Conservation (phyloP, 92 coral and sea anemone species). For the Actinostola sp. region DNA sequence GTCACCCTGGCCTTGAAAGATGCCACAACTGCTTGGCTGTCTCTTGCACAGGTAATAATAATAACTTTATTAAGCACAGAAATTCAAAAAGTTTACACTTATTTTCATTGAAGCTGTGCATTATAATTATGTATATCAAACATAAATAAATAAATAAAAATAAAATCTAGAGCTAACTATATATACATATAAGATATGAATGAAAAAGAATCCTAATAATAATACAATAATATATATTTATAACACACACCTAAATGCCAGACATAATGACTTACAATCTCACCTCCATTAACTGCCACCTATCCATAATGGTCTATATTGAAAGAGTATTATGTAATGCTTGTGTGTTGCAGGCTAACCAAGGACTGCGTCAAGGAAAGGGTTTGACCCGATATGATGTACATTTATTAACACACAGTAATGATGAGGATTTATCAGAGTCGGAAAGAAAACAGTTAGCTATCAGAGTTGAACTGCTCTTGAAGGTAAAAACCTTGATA, state of each 20-base stretch:
- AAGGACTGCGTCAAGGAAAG: conserved; percentile 79
- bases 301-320: too few relatives aligned
- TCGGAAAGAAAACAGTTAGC: conserved; percentile 71
- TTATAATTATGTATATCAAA: too few relatives aligned
- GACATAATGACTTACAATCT: too few relatives aligned
- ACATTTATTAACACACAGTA: conserved; percentile 52
- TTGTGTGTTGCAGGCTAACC: conserved; percentile 72
- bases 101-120: too few relatives aligned
- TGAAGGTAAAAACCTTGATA: conserved; percentile 51
- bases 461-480: conserved; percentile 62
- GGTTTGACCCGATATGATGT: conserved; percentile 69
- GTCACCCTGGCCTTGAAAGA: conserved; percentile 96
- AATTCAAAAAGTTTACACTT: background rate
- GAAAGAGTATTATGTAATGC: too few relatives aligned
- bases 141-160: too few relatives aligned
- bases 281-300: too few relatives aligned
- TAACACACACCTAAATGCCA: too few relatives aligned
- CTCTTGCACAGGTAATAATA: conserved; percentile 82
- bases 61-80: background rate
- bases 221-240: too few relatives aligned
- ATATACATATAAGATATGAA: too few relatives aligned
- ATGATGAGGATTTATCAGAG: conserved; percentile 68
- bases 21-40: conserved; percentile 95
- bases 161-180: too few relatives aligned
- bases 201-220: too few relatives aligned